Base-by-base conservation (phyloP, 1,140 invertebrate species). In the Apis dorsata region DNA sequence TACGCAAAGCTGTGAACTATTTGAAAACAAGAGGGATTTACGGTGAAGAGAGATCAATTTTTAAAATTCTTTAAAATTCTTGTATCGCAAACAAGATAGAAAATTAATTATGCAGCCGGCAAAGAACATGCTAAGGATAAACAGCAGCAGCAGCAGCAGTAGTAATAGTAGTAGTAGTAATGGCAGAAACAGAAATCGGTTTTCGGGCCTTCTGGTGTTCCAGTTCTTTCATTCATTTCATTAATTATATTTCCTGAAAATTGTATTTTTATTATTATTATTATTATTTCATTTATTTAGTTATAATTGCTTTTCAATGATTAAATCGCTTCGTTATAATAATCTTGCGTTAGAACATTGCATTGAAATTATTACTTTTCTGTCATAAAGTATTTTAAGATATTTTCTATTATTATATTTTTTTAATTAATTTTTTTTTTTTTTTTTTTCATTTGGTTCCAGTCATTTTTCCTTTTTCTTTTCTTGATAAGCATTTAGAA, bases 121-220 rank as follows among this genome's bases (percentile, higher is more conserved):
- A 34, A 49, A 59, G 55, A 69, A 82, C 28, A 83, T 77, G 34
- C 13, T 44, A 21, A 44, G 28, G 53, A n/a, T 44, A 51, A 57
- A 9, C 21, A 73, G 55, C 15, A 78, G 59, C 55, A 78, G 55
- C 21, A 76, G 62, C n/a, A 74, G 65, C 21, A 72, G 34, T 44
- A 66, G 63, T 57, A 78, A 60, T 12, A 72, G 53, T 66, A 81
- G 59, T 34, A 72, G 66, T 44, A 72, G 65, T 66, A 63, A 63
- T 66, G 60, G 34, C 65, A 85, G 44, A 70, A 73, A 79, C 78
- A 88, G 84, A 57, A 83, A 89, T 78, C 79, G 66, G 75, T 81
- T 88, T 82, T 74, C 84, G 89, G 89, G 88, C 75, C 84, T 88
- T 89, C 84, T 86, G 88, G 86, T 90, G 88, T 90, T 89, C 86